Conservation (phyloP, 2,888 invertebrate species). For the Steinernema hermaphroditum region DNA sequence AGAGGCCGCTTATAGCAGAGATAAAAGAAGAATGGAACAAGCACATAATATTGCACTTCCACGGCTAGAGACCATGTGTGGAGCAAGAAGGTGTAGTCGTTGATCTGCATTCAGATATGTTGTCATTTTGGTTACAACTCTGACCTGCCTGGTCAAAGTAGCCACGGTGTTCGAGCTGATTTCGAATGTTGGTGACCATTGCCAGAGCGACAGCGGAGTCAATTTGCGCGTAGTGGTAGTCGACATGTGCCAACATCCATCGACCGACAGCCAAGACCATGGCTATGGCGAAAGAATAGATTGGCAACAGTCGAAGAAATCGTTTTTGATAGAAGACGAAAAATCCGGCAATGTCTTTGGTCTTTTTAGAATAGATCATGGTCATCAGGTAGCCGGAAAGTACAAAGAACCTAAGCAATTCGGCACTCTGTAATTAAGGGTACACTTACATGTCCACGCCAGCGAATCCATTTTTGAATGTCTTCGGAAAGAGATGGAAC, state of each 20-base stretch:
- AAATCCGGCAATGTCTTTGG: background rate
- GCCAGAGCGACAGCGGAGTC: background rate
- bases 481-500: slow-evolving; percentile 43
- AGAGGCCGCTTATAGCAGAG: background rate
- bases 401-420: slow-evolving; percentile 29
- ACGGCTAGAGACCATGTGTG: slow-evolving; percentile 33
- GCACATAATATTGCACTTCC: slow-evolving; percentile 32
- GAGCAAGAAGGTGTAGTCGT: slow-evolving; percentile 24
- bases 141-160: background rate
- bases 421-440: no score
- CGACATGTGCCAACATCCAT: background rate
- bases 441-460: slow-evolving; percentile 45
- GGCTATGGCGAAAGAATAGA: slow-evolving; percentile 17
- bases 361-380: slow-evolving; percentile 26
- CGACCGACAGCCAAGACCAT: background rate
- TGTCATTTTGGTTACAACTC: background rate
- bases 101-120: background rate
- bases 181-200: background rate
- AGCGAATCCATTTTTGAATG: slow-evolving; percentile 43
- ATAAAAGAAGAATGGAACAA: slow-evolving; percentile 31
- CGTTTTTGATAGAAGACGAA: slow-evolving; percentile 6
- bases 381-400: slow-evolving; percentile 34
- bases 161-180: background rate
- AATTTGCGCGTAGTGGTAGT: background rate
- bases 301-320: slow-evolving; percentile 14